These are phyloP conservation scores for Lordiphosa mommai DNA, from an alignment of 1,140 invertebrate species.

Conservation along the genomic window DNA sequence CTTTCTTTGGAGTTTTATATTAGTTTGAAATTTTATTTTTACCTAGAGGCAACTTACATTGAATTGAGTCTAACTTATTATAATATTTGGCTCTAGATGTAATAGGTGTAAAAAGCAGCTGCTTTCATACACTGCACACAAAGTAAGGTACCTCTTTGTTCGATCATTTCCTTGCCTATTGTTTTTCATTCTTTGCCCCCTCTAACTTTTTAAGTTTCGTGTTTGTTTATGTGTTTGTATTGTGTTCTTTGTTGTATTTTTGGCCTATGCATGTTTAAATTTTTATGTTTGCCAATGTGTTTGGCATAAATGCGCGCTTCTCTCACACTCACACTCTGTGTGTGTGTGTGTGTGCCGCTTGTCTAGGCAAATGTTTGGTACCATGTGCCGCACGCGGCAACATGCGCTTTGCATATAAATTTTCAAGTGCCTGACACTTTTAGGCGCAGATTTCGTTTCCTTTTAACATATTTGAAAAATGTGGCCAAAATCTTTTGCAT, in stretches of 20 bases:
- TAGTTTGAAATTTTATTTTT: too few species aligned
- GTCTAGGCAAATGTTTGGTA: slow-evolving; percentile 59
- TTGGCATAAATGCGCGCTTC: slow-evolving; percentile 58
- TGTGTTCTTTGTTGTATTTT: slow-evolving; percentile 69
- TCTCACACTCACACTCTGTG: not conserved
- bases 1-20: too few species aligned
- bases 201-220: slow-evolving; percentile 25
- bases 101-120: too few species aligned
- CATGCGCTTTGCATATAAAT: slow-evolving; percentile 71
- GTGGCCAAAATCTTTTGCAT: not conserved
- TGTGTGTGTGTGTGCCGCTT: slow-evolving; percentile 26
- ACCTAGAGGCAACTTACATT: too few species aligned
- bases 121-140: too few species aligned
- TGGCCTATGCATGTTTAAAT: slow-evolving; percentile 76
- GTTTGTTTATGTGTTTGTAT: slow-evolving; percentile 50
- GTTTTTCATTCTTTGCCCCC: slow-evolving; percentile 14
- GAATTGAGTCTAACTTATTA: too few species aligned
- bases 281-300: slow-evolving; percentile 76
- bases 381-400: slow-evolving; percentile 62
- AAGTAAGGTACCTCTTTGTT: not conserved
- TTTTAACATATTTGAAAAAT: not conserved
- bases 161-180: not conserved
- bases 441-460: slow-evolving; percentile 22
- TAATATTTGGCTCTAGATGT: too few species aligned
- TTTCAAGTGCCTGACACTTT: slow-evolving; percentile 33